A percentile compares a stretch with the other conserved stretches of the same genome.
Evolutionary conservation across 1,140 invertebrate species (phyloP).

Genomic region (Hypothenemus hampei): DNA sequence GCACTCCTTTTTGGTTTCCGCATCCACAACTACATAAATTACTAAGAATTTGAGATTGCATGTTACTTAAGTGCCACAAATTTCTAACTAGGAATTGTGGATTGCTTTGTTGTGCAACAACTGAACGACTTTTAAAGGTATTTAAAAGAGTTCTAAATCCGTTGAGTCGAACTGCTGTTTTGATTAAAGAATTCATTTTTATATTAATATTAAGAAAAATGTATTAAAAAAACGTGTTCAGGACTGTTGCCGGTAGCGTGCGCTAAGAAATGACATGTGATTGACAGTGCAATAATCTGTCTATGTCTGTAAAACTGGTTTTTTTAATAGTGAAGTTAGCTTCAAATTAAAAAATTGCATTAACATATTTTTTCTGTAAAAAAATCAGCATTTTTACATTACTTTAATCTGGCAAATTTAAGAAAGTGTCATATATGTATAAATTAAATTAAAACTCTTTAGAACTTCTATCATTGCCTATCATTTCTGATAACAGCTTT

Average conservation of each 20-base stretch:
- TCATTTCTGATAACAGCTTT: too few species aligned
- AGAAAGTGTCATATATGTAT: too few species aligned
- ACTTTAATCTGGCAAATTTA: too few species aligned
- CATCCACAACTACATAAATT: constrained; percentile 60
- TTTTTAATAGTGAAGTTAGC: neutral
- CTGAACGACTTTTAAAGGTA: constrained; percentile 45
- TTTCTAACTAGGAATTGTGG: constrained; percentile 59
- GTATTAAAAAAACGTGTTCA: constrained; percentile 5
- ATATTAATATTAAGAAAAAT: too few species aligned
- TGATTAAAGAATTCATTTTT: constrained; percentile 64
- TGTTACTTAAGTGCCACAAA: constrained; percentile 62
- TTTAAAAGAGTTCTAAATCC: constrained; percentile 48
- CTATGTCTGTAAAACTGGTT: neutral
- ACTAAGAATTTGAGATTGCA: constrained; percentile 40
- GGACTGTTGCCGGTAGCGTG: neutral
- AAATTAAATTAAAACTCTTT: too few species aligned
- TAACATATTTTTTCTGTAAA: neutral
- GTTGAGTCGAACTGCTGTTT: constrained; percentile 52
- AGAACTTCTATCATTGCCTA: too few species aligned
- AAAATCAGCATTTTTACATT: too few species aligned
- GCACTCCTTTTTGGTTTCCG: constrained; percentile 51
- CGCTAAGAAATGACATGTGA: neutral
- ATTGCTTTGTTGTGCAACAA: constrained; percentile 47
- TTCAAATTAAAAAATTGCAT: neutral
- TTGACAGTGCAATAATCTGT: neutral